Percentiles rank a stretch among this genome's conserved stretches.
These are phyloP conservation scores for Liopterus haemorrhoidalis DNA, from an alignment of 2,888 invertebrate species.

Conservation along the genomic window DNA sequence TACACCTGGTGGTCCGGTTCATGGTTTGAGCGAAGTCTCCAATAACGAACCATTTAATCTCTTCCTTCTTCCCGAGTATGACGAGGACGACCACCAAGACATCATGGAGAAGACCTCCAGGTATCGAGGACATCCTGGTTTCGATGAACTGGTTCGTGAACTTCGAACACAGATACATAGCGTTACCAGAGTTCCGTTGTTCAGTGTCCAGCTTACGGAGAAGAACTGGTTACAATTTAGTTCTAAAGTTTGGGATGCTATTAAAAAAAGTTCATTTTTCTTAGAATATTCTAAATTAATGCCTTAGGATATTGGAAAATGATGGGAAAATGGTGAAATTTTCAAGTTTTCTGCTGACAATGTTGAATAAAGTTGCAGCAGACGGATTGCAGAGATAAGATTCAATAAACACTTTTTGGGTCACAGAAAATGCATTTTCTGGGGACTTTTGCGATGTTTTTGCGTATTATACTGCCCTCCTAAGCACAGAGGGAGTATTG, in stretches of 20 bases:
- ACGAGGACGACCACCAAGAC: slow-evolving; percentile 49
- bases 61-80: slow-evolving; percentile 61
- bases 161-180: slow-evolving; percentile 66
- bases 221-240: slow-evolving; percentile 81
- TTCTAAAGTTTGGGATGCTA: slow-evolving; percentile 75
- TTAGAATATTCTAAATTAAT: slow-evolving; percentile 77
- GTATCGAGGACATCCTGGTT: slow-evolving; percentile 58
- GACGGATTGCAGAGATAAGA: no score
- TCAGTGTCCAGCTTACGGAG: slow-evolving; percentile 68
- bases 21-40: slow-evolving; percentile 50
- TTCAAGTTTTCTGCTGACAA: no score
- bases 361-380: no score
- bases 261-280: slow-evolving; percentile 77
- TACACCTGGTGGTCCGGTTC: slow-evolving; percentile 46
- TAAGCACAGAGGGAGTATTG: no score
- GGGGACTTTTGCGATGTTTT: no score
- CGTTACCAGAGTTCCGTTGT: slow-evolving; percentile 62
- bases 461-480: no score
- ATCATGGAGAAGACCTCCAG: no score
- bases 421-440: no score
- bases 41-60: slow-evolving; percentile 62
- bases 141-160: slow-evolving; percentile 59
- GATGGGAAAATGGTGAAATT: no score
- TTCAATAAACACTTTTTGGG: no score
- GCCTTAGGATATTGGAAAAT: slow-evolving; percentile 52